Percentiles rank a stretch among this genome's conserved stretches.
Conservation (phyloP, 2,797 vertebrate species). For the Sphenopsis melanotis region DNA sequence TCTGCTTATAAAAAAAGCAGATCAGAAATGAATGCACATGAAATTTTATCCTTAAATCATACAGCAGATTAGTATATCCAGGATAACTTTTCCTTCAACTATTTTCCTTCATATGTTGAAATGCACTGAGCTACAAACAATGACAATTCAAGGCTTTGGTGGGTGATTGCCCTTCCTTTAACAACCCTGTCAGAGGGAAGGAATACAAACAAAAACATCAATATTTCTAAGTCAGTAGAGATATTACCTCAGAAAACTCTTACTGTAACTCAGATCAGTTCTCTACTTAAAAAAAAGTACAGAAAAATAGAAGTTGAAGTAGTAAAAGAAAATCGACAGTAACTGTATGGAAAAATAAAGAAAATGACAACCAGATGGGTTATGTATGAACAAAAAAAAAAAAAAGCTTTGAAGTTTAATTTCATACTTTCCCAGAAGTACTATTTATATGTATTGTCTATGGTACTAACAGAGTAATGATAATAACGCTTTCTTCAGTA, state of each 20-base stretch:
- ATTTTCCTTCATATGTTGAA: background rate
- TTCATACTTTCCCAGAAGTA: background rate
- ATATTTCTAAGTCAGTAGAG: background rate
- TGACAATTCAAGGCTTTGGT: background rate
- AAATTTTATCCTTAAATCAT: background rate
- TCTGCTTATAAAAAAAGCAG: background rate
- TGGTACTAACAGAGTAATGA: background rate
- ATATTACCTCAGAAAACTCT: background rate
- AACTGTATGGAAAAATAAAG: background rate
- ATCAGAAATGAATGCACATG: background rate
- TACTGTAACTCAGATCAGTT: accelerated
- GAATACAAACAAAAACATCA: background rate
- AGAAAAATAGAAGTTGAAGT: background rate
- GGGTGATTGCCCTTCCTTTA: background rate
- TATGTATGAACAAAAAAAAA: background rate
- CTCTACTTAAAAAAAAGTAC: background rate
- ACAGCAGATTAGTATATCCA: background rate
- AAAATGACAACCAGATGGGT: background rate
- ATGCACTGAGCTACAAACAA: background rate
- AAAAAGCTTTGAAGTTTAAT: background rate
- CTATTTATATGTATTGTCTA: background rate
- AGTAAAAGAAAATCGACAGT: background rate
- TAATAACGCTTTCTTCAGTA: background rate
- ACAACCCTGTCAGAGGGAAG: background rate
- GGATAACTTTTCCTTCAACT: background rate